Evolutionary conservation across 30 jellyfish, hydroid and myxozoan species (phyloP).

Genomic region (Morbakka virulenta): DNA sequence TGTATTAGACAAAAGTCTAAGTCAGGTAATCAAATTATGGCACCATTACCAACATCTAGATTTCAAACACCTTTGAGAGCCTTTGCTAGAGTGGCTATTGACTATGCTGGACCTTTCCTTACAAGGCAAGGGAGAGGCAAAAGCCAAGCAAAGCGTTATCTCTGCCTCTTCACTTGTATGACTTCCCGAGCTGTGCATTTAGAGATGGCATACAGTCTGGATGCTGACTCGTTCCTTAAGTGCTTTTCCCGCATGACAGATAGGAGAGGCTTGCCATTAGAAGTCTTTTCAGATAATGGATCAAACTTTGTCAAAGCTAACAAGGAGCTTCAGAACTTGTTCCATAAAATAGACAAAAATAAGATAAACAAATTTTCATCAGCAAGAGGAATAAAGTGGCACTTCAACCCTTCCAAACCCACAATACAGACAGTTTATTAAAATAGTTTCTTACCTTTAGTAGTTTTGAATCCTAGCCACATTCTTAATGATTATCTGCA

Average conservation of each 20-base stretch:
- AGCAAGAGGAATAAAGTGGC: no score
- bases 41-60: constrained; percentile 38
- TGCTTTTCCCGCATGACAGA: constrained; percentile 43
- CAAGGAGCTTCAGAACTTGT: no score
- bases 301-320: no score
- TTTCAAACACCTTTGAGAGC: constrained; percentile 34
- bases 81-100: constrained; percentile 45
- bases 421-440: no score
- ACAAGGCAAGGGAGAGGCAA: constrained; percentile 60
- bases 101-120: constrained; percentile 55
- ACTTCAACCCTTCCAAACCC: no score
- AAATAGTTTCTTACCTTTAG: no score
- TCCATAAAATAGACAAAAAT: no score
- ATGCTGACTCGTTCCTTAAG: constrained; percentile 48
- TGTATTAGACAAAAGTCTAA: constrained; percentile 38
- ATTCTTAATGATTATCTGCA: no score
- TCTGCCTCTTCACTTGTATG: constrained; percentile 51
- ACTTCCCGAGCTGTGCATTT: constrained; percentile 61
- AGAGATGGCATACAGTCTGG: constrained; percentile 59
- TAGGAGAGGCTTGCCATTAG: constrained; percentile 55
- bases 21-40: constrained; percentile 36
- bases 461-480: no score
- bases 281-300: no score
- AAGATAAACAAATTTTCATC: no score
- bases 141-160: constrained; percentile 36